These are phyloP conservation scores for Drosophila testacea DNA, from an alignment of 2,888 invertebrate genomes.

Conservation along the genomic window DNA sequence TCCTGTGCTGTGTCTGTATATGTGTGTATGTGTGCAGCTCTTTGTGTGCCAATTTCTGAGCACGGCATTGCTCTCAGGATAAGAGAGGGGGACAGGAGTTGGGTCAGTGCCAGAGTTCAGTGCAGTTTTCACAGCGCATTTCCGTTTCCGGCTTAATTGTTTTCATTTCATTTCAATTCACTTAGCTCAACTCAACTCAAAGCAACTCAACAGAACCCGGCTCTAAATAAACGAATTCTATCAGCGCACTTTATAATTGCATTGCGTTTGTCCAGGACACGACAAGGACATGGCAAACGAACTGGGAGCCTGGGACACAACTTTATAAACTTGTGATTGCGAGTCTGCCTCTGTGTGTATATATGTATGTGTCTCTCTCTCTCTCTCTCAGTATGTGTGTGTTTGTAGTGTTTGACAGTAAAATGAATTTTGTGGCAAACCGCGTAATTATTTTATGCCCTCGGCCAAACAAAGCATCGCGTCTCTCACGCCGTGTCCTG, in stretches of 20 bases:
- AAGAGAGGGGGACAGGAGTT: neutral
- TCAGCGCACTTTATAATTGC: conserved; percentile 55
- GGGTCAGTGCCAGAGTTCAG: conserved; percentile 34
- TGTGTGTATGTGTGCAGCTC: neutral
- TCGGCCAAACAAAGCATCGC: conserved; percentile 60
- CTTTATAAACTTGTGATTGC: conserved; percentile 37
- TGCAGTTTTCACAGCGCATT: conserved; percentile 39
- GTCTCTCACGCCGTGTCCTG: conserved; percentile 19
- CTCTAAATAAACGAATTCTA: conserved; percentile 62
- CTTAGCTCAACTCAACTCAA: neutral
- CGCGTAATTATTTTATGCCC: conserved; percentile 81
- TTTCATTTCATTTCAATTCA: conserved; percentile 64
- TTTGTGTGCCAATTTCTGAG: conserved; percentile 34
- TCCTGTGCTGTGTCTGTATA: neutral
- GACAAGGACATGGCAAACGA: conserved; percentile 25
- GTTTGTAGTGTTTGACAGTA: conserved; percentile 51
- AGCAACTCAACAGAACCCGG: neutral
- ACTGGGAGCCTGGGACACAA: conserved; percentile 17
- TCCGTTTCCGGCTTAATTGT: conserved; percentile 66
- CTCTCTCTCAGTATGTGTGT: conserved; percentile 6
- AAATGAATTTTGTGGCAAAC: conserved; percentile 78
- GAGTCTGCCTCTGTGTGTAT: conserved; percentile 14
- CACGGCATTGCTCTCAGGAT: conserved; percentile 19
- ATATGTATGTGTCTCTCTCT: conserved; percentile 21
- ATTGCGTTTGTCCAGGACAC: conserved; percentile 40